Evolutionary conservation across 2,888 invertebrate genomes (phyloP).

Genomic region (Beris chalybata): DNA sequence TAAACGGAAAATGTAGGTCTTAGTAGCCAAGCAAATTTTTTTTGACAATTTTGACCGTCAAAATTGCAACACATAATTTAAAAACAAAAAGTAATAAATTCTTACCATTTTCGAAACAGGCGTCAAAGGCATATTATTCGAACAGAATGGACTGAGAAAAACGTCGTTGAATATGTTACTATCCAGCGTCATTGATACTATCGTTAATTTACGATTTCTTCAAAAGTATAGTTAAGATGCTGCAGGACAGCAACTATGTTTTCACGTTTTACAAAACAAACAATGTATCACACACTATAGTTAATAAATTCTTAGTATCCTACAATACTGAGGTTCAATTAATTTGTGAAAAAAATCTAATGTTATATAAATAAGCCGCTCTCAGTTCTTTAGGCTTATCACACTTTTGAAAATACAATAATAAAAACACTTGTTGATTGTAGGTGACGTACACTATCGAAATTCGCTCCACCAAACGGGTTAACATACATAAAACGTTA

Average conservation of each 20-base stretch:
- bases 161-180: slow-evolving; percentile 41
- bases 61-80: background rate
- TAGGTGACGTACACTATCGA: background rate
- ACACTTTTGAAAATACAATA: background rate
- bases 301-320: too few relatives aligned
- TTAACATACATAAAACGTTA: background rate
- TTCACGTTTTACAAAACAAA: background rate
- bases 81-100: slow-evolving; percentile 7
- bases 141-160: slow-evolving; percentile 38
- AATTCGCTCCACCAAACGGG: too few relatives aligned
- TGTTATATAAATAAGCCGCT: too few relatives aligned
- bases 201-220: background rate
- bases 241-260: too few relatives aligned
- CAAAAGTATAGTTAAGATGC: background rate
- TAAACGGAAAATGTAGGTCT: background rate
- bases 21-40: background rate
- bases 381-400: too few relatives aligned
- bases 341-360: too few relatives aligned
- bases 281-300: background rate
- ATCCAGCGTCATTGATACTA: slow-evolving; percentile 40
- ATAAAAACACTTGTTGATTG: slow-evolving; percentile 6
- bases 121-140: slow-evolving; percentile 50
- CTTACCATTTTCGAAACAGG: slow-evolving; percentile 57
- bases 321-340: too few relatives aligned
- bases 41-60: too few relatives aligned